Conservation (phyloP, 1,140 invertebrate genomes). For the Alviniconcha marisindica region DNA sequence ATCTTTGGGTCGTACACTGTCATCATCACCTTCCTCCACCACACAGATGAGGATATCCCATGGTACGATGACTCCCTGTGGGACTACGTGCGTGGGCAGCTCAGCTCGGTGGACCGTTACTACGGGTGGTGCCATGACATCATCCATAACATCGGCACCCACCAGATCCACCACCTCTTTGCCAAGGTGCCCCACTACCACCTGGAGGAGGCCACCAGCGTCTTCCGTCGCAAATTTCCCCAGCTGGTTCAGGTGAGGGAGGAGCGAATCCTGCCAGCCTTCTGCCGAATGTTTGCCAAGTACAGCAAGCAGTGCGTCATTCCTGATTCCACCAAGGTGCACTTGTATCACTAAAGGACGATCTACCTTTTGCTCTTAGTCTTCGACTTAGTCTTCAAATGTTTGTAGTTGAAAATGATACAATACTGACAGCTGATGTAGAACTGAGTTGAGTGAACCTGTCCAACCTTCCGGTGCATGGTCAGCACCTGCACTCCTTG, state of each 20-base stretch:
- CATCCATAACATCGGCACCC: conserved; percentile 76
- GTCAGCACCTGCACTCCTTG: too few relatives aligned
- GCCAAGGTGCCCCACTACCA: conserved; percentile 76
- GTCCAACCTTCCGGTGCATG: too few relatives aligned
- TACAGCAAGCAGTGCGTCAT: conserved; percentile 59
- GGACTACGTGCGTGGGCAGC: conserved; percentile 75
- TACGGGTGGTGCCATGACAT: conserved; percentile 75
- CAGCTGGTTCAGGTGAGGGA: conserved; percentile 55
- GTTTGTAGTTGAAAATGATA: too few relatives aligned
- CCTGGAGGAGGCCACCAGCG: conserved; percentile 73
- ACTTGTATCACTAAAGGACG: conserved; percentile 57
- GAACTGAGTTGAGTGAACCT: too few relatives aligned
- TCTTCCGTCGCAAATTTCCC: conserved; percentile 66
- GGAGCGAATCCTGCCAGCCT: conserved; percentile 61
- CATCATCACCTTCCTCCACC: conserved; percentile 77
- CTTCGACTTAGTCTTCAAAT: too few relatives aligned
- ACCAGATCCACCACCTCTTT: conserved; percentile 77
- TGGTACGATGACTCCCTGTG: conserved; percentile 75
- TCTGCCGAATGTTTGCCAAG: conserved; percentile 66
- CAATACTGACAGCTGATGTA: too few relatives aligned
- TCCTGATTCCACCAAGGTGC: conserved; percentile 50
- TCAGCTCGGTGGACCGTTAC: conserved; percentile 75
- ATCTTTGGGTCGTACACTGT: conserved; percentile 72
- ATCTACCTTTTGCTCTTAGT: too few relatives aligned
- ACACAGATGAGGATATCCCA: conserved; percentile 74